Percentiles rank a stretch among this genome's conserved stretches.
Conservation (phyloP, 2,113 vertebrate genomes). For the Corapipo altera region DNA sequence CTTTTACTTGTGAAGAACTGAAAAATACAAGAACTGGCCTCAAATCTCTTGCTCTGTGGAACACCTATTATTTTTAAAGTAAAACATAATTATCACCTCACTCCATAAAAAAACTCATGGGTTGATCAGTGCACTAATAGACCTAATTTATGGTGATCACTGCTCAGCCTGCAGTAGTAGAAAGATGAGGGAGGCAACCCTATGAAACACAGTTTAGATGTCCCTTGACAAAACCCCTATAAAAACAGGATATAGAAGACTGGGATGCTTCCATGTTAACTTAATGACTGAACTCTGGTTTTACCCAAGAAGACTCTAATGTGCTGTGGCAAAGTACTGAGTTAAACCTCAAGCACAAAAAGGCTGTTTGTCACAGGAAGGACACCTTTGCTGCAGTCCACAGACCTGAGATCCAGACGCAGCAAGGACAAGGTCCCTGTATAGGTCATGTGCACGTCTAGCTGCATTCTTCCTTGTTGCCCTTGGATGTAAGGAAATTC, state of each 20-base stretch:
- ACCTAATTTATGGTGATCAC: neutral
- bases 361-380: neutral
- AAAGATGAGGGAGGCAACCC: neutral
- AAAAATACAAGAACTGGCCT: neutral
- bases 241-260: neutral
- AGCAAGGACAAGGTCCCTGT: neutral
- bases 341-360: neutral
- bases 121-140: neutral
- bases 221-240: neutral
- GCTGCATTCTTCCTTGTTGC: neutral
- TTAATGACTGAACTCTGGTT: neutral
- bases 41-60: neutral
- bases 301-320: neutral
- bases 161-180: neutral
- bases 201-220: neutral
- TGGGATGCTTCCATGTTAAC: neutral
- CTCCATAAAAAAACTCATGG: neutral
- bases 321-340: neutral
- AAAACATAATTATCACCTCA: neutral
- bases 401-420: neutral
- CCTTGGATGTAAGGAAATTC: neutral
- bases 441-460: rapidly evolving
- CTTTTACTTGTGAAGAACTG: neutral
- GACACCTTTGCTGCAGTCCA: neutral
- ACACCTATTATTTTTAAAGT: neutral